A percentile compares a stretch with the other conserved stretches of the same genome.
phyloP scores from a whole-genome alignment of 2,797 vertebrate genomes.

The Etheostoma perlongum region DNA sequence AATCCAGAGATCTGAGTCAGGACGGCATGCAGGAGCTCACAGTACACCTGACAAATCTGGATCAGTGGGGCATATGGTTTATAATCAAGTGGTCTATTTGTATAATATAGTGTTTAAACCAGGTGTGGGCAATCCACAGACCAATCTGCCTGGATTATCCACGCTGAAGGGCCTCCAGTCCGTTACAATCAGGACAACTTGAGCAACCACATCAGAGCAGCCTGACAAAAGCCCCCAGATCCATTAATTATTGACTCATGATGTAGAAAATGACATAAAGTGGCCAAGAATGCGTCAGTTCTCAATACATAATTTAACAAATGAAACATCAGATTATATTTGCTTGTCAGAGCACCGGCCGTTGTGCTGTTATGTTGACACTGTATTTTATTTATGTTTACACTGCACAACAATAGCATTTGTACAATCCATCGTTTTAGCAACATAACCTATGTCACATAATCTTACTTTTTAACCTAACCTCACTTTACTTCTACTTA shows the following conservation, averaged over 20 bases:
- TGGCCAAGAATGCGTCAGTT: conserved; percentile 52
- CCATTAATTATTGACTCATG: conserved; percentile 66
- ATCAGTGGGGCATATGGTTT: conserved; percentile 40
- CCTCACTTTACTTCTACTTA: too few relatives aligned
- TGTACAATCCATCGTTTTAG: too few relatives aligned
- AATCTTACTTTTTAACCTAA: too few relatives aligned
- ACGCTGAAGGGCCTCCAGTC: conserved; percentile 15
- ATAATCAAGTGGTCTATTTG: conserved; percentile 35
- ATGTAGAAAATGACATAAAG: conserved; percentile 53
- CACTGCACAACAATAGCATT: too few relatives aligned
- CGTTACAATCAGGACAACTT: conserved; percentile 43
- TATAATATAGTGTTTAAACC: conserved; percentile 32
- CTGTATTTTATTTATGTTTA: too few relatives aligned
- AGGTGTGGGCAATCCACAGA: conserved; percentile 39
- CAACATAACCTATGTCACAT: too few relatives aligned
- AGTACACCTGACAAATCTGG: conserved; percentile 31
- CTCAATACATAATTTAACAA: conserved; percentile 51
- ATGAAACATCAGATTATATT: conserved; percentile 36
- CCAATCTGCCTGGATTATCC: conserved; percentile 45
- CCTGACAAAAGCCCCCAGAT: conserved; percentile 30
- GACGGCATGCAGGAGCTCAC: conserved; percentile 18
- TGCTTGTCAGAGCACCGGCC: conserved; percentile 19
- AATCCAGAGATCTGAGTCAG: conserved; percentile 19
- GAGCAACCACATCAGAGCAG: conserved; percentile 28
- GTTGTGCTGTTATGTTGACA: background rate